Conservation (phyloP, 2,113 vertebrate species). For the Gymnocephalus cernua region DNA sequence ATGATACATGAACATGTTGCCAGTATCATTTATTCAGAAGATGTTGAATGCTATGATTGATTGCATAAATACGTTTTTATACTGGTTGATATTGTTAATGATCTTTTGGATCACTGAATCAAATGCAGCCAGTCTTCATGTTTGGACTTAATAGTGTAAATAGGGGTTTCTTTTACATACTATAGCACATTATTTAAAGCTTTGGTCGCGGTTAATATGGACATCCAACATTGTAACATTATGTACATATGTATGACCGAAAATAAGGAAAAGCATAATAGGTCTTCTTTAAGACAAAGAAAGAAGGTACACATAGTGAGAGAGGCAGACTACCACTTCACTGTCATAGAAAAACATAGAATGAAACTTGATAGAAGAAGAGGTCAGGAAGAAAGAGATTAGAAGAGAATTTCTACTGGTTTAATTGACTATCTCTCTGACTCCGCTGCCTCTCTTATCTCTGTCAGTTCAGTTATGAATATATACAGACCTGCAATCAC, state of each 20-base stretch:
- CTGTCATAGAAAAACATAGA: neutral
- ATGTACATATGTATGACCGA: no score
- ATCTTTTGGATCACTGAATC: neutral
- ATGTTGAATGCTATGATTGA: neutral
- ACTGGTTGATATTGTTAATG: neutral
- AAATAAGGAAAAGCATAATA: no score
- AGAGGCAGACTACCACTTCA: neutral
- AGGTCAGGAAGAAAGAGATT: conserved; percentile 37
- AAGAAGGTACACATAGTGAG: neutral
- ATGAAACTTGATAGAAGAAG: conserved; percentile 17
- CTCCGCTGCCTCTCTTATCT: conserved; percentile 38
- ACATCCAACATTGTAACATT: no score
- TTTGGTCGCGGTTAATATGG: no score
- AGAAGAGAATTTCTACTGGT: conserved; percentile 40
- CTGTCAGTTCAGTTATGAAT: conserved; percentile 54
- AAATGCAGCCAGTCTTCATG: no score
- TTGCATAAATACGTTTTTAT: neutral
- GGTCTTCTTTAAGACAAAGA: neutral
- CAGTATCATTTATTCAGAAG: neutral
- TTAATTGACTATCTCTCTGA: conserved; percentile 64
- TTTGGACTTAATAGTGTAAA: no score
- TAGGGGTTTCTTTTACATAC: no score
- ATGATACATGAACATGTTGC: neutral
- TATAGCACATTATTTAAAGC: no score
- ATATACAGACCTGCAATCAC: conserved; percentile 66